Evolutionary conservation across 2,888 invertebrate genomes (phyloP), one percentile per base, ranked within the genome.

Genomic region (Caradrina kadenii): DNA sequence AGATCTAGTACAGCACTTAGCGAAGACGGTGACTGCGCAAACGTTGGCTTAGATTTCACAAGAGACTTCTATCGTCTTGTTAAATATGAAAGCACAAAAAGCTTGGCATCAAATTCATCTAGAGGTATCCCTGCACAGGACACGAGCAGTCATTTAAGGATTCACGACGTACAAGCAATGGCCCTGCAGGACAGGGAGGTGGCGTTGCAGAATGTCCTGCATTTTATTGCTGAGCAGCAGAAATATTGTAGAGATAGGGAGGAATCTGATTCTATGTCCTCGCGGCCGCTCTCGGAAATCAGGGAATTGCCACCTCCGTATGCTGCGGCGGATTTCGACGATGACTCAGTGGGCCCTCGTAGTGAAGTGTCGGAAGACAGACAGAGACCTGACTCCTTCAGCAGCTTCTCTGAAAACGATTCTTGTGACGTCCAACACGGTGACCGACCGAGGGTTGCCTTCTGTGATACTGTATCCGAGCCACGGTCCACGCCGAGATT

Each of bases 61-160:
- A 95, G 98, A 79, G 98, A 98, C 92, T 98, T 98, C 91, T 98
- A 98, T 89, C 96, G 97, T 45, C 96, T 98, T 76, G 98, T 98
- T 58, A 98, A 98, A 92, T 98, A 98, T 88, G 98, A 98, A 89
- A 98, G 98, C 92, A 97, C 97, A 75, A 97, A 97, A 90, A 98
- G 98, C 90, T 93, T 98, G 88, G 97, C 97, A 53, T 97, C 97
- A 48, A 97, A 97, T 85, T 97, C 97, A 56, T 97, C 97, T 68
- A 96, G 97, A 88, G 97, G 97, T 80, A 91, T 97, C 54, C 96
- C 97, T 13, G 96, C 96, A 6, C 93, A 89, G 70, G 97, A 97
- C 77, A 94, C 95, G 39, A 95, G 88, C 73, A 94, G 82, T 79
- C 94, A 94, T 81, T 88, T 96, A 63, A 88, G 95, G 81, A 92